Evolutionary conservation across 1,140 invertebrate species (phyloP).

Genomic region (Drosophila insularis): DNA sequence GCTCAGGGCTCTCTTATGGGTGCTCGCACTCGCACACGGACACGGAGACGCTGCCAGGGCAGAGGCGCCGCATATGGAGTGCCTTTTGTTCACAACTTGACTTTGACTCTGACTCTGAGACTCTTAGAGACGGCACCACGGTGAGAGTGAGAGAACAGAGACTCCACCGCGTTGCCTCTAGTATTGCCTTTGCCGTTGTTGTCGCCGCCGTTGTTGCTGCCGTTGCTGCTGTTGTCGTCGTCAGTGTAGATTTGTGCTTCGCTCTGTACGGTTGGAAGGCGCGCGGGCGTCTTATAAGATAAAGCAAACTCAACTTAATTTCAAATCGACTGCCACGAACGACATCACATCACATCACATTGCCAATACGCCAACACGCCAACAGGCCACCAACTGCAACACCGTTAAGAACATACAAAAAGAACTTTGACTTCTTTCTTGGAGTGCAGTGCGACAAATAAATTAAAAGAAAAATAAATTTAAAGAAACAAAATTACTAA

Average conservation of each 20-base stretch:
- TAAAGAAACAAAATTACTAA: conserved; percentile 7
- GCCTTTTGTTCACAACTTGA: conserved; percentile 69
- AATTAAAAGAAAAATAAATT: background rate
- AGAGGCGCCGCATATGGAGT: conserved; percentile 38
- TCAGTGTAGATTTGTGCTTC: conserved; percentile 82
- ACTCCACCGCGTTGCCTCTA: conserved; percentile 52
- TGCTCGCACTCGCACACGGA: conserved; percentile 24
- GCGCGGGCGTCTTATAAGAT: conserved; percentile 57
- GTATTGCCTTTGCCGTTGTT: conserved; percentile 3
- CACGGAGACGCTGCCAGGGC: conserved; percentile 35
- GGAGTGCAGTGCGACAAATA: no score
- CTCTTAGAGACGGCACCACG: conserved; percentile 2
- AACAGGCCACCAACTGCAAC: conserved; percentile 7
- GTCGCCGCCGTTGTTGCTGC: conserved; percentile 31
- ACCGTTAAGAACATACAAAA: background rate
- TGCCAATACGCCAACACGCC: no score
- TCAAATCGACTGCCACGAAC: conserved; percentile 18
- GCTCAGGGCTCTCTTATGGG: conserved; percentile 40
- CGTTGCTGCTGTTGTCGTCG: conserved; percentile 51
- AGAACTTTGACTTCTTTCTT: no score
- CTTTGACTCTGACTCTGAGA: conserved; percentile 42
- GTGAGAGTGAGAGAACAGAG: conserved; percentile 54
- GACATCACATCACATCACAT: conserved; percentile 14
- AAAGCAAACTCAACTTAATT: conserved; percentile 7
- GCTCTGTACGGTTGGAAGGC: conserved; percentile 72